Conservation (phyloP, 2,797 vertebrate species). For the Oceanodroma leucorhoa region DNA sequence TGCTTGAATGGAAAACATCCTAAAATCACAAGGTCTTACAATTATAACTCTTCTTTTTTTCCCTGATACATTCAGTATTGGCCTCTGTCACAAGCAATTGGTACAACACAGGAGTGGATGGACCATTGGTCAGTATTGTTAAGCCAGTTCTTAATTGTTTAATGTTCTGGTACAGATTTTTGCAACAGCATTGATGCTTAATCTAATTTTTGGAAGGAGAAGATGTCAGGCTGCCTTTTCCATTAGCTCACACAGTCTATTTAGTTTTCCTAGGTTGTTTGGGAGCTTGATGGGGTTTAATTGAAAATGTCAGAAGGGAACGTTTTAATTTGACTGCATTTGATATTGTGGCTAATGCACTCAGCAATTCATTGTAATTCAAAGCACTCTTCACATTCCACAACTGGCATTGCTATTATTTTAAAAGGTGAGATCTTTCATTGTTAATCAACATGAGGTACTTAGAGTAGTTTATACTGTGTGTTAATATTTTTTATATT, state of each 20-base stretch:
- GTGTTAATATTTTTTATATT: not conserved
- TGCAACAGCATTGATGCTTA: conserved; percentile 24
- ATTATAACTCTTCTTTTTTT: not conserved
- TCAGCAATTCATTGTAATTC: conserved; percentile 25
- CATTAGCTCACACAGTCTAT: conserved; percentile 40
- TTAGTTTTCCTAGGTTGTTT: conserved; percentile 61
- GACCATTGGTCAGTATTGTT: conserved; percentile 3
- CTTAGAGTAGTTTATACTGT: not conserved
- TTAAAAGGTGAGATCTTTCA: conserved; percentile 46
- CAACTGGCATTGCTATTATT: conserved; percentile 29
- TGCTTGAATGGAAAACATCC: not conserved
- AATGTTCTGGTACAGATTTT: conserved; percentile 41
- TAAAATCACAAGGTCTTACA: not conserved
- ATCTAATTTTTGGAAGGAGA: conserved; percentile 55
- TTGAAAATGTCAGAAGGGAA: conserved; percentile 68
- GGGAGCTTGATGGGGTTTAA: conserved; percentile 62
- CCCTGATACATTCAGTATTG: not conserved
- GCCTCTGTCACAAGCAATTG: conserved; percentile 27
- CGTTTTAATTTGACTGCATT: conserved; percentile 64
- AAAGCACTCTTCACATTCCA: conserved; percentile 10
- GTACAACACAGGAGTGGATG: not conserved
- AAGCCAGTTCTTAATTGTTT: conserved; percentile 21
- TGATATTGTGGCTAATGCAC: conserved; percentile 58
- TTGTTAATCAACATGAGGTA: conserved; percentile 23
- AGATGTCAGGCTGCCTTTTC: conserved; percentile 45